phyloP scores from a whole-genome alignment of 1,140 invertebrate species.

The Ceratina australensis region DNA sequence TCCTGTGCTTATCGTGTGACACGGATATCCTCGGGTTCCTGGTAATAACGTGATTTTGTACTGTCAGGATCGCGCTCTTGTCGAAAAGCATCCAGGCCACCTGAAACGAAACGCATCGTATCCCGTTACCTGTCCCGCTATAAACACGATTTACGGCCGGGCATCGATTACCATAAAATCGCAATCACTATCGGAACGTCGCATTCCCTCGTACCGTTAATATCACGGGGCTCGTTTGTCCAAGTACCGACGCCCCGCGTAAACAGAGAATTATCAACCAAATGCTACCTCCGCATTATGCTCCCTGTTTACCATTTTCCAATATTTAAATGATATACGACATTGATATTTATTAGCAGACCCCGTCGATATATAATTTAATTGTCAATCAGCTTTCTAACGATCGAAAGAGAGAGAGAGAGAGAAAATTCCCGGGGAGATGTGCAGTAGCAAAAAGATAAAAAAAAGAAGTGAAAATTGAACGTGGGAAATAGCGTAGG shows the following conservation, averaged over 20 bases:
- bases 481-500: neutral
- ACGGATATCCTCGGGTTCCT: slow-evolving; percentile 94
- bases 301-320: neutral
- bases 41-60: slow-evolving; percentile 95
- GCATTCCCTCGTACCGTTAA: slow-evolving; percentile 3
- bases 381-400: too few species aligned
- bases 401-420: too few species aligned
- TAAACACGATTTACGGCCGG: slow-evolving; percentile 50
- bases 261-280: neutral
- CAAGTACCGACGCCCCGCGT: neutral
- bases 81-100: slow-evolving; percentile 98
- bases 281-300: neutral
- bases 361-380: too few species aligned
- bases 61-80: slow-evolving; percentile 94
- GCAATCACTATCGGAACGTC: slow-evolving; percentile 12
- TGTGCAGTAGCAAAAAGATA: neutral
- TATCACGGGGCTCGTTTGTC: slow-evolving; percentile 3
- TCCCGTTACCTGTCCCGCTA: slow-evolving; percentile 56
- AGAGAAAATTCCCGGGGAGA: neutral
- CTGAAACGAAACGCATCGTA: slow-evolving; percentile 80
- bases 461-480: neutral
- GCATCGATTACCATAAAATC: slow-evolving; percentile 45
- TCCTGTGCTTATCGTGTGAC: slow-evolving; percentile 91
- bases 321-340: neutral
- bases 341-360: too few species aligned